Conservation (phyloP, 2,113 vertebrate species). For the Amphiprion percula region DNA sequence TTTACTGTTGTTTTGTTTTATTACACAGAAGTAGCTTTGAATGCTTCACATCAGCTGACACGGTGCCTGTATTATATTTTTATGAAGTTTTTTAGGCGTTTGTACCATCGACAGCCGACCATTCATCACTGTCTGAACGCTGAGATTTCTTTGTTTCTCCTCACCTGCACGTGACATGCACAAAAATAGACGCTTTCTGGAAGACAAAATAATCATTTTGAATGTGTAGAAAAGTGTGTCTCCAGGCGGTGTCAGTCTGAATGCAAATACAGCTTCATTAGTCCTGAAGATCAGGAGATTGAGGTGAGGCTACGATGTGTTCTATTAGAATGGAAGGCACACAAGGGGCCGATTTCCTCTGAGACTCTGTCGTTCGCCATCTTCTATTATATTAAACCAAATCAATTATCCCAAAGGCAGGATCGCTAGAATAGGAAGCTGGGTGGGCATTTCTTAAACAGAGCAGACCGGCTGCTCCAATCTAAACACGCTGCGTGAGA, state of each 20-base stretch:
- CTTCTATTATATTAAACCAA: constrained; percentile 73
- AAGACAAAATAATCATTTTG: constrained; percentile 30
- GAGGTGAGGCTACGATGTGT: constrained; percentile 60
- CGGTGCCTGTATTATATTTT: background rate
- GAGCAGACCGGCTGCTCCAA: constrained; percentile 31
- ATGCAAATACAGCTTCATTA: constrained; percentile 77
- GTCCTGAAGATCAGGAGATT: constrained; percentile 63
- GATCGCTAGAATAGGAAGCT: constrained; percentile 52
- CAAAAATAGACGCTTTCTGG: constrained; percentile 53
- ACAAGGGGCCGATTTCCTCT: constrained; percentile 71
- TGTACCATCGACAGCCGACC: background rate
- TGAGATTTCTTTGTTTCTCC: background rate
- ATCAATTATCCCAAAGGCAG: constrained; percentile 77
- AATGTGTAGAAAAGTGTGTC: constrained; percentile 26
- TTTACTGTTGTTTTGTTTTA: too few species aligned
- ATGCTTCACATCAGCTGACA: background rate
- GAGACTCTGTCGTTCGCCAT: constrained; percentile 66
- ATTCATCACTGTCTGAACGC: constrained; percentile 12
- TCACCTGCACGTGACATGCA: constrained; percentile 12
- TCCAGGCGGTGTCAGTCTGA: constrained; percentile 41
- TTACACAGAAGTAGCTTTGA: too few species aligned
- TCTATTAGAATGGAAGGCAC: constrained; percentile 64
- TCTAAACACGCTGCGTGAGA: constrained; percentile 50
- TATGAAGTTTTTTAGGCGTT: background rate
- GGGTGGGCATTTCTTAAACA: constrained; percentile 67